Evolutionary conservation across 2,113 vertebrate species (phyloP).

Genomic region (Zapus hudsonius): DNA sequence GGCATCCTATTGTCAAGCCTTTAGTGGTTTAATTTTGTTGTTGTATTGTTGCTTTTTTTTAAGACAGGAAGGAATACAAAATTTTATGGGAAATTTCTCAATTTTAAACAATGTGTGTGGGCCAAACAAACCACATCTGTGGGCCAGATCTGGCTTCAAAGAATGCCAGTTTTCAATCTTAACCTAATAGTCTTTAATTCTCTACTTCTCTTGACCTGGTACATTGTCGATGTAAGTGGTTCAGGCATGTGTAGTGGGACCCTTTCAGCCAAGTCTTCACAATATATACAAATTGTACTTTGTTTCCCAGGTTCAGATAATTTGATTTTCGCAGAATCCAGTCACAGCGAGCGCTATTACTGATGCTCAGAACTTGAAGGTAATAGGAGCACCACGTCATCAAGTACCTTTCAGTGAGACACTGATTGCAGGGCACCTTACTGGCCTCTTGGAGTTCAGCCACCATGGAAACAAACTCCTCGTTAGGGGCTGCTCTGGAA

Average conservation of each 20-base stretch:
- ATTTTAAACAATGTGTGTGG: constrained; percentile 66
- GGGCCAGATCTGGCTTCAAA: constrained; percentile 48
- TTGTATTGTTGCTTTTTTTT: too few species aligned
- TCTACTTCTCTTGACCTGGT: constrained; percentile 48
- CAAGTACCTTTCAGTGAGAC: background rate
- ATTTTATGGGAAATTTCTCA: constrained; percentile 61
- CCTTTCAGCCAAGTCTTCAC: background rate
- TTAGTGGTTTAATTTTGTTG: background rate
- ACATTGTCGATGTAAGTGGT: constrained; percentile 36
- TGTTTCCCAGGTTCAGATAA: background rate
- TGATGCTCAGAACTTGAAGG: background rate
- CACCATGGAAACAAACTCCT: background rate
- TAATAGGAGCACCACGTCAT: background rate
- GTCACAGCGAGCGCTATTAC: background rate
- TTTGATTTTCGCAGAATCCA: constrained; percentile 13
- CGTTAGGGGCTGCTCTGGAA: background rate
- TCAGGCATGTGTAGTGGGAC: background rate
- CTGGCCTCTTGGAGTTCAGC: background rate
- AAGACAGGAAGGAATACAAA: constrained; percentile 50
- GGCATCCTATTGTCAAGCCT: constrained; percentile 34
- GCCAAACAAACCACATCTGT: constrained; percentile 60
- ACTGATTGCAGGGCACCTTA: background rate
- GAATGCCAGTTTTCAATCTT: constrained; percentile 52
- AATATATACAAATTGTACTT: background rate
- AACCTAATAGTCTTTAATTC: constrained; percentile 59